These are phyloP conservation scores for Meiosimyza platycephala DNA, from an alignment of 2,888 invertebrate genomes.

Conservation along the genomic window DNA sequence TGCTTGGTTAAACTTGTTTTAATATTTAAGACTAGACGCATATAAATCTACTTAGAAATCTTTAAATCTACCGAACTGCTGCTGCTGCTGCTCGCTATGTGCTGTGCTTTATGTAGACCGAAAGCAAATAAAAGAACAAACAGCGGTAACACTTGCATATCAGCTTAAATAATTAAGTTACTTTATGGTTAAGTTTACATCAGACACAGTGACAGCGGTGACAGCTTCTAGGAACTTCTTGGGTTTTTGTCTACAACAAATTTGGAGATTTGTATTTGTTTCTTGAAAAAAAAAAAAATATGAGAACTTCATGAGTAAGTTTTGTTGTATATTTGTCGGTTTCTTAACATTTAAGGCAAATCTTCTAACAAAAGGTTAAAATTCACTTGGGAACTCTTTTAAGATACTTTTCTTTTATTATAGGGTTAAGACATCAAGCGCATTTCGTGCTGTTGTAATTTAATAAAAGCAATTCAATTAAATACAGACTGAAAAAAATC, in stretches of 20 bases:
- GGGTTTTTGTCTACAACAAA: background rate
- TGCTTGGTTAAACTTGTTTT: constrained; percentile 25
- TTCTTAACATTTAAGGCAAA: no score
- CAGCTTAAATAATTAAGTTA: constrained; percentile 29
- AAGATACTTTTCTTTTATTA: no score
- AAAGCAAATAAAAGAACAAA: background rate
- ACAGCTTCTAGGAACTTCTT: constrained; percentile 27
- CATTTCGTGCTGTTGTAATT: no score
- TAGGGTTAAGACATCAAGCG: no score
- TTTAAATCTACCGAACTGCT: constrained; percentile 3
- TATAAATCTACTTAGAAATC: constrained; percentile 27
- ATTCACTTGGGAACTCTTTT: no score
- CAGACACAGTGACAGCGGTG: constrained; percentile 19
- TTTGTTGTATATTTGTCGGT: no score
- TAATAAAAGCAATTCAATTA: no score
- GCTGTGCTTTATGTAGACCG: background rate
- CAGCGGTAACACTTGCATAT: constrained; percentile 23
- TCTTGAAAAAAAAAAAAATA: no score
- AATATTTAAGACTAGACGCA: constrained; percentile 33
- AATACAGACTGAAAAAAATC: no score
- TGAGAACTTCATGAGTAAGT: no score
- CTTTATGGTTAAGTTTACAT: constrained; percentile 21
- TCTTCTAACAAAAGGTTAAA: no score
- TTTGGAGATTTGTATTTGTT: no score
- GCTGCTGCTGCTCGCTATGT: background rate